Conservation (phyloP, 2,888 invertebrate genomes). For the Stegana nigrithorax region DNA sequence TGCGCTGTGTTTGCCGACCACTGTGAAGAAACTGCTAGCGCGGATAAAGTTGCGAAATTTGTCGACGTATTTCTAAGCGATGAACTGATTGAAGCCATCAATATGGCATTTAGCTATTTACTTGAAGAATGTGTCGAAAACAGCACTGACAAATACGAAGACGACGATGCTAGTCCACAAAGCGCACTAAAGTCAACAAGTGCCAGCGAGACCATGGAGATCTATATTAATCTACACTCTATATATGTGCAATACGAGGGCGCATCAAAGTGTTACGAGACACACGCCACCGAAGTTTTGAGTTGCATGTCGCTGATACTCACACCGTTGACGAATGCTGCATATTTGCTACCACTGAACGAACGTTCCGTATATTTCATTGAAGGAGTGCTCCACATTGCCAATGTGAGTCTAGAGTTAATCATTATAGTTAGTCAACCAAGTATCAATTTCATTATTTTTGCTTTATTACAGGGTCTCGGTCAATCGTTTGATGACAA, state of each 20-base stretch:
- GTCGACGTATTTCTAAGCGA: slow-evolving; percentile 62
- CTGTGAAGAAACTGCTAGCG: slow-evolving; percentile 21
- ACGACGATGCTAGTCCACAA: slow-evolving; percentile 30
- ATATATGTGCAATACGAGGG: slow-evolving; percentile 64
- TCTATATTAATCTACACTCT: slow-evolving; percentile 67
- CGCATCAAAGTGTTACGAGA: slow-evolving; percentile 53
- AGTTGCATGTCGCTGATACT: slow-evolving; percentile 62
- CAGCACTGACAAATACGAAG: slow-evolving; percentile 27
- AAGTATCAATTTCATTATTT: too few relatives aligned
- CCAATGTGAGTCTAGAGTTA: slow-evolving; percentile 53
- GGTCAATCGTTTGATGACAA: slow-evolving; percentile 63
- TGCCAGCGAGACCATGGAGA: slow-evolving; percentile 61
- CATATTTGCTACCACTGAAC: slow-evolving; percentile 58
- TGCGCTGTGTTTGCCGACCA: slow-evolving; percentile 60
- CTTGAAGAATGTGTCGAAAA: slow-evolving; percentile 40
- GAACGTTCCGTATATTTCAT: slow-evolving; percentile 63
- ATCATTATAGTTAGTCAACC: too few relatives aligned
- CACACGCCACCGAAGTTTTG: slow-evolving; percentile 49
- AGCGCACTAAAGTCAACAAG: slow-evolving; percentile 30
- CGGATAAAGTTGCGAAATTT: slow-evolving; percentile 42
- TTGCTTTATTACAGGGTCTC: slow-evolving; percentile 53
- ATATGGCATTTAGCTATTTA: slow-evolving; percentile 64
- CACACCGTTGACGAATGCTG: slow-evolving; percentile 56
- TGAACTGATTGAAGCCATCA: slow-evolving; percentile 59
- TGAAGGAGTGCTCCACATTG: slow-evolving; percentile 63